These are phyloP conservation scores for Antechinus flavipes DNA, from an alignment of 2,113 vertebrate species.

Conservation along the genomic window DNA sequence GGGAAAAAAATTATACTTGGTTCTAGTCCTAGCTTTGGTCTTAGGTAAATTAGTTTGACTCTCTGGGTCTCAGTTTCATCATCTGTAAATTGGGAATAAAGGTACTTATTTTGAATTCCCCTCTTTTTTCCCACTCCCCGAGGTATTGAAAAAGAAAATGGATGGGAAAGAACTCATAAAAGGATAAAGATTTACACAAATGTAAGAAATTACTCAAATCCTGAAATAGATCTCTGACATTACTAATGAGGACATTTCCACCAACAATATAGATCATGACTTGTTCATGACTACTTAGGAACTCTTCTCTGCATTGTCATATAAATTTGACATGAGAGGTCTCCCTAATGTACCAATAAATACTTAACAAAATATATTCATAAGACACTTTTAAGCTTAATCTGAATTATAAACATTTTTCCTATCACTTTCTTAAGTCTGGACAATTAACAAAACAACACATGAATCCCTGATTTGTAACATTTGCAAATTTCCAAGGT, in stretches of 20 bases:
- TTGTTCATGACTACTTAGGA: not conserved
- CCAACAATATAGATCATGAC: not conserved
- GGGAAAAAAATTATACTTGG: not conserved
- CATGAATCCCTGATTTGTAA: not conserved
- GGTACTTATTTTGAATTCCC: not conserved
- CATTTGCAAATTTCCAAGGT: not conserved
- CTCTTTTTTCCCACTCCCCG: not conserved
- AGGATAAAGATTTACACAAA: not conserved
- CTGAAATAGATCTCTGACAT: not conserved
- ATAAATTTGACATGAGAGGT: not conserved
- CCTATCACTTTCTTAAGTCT: not conserved
- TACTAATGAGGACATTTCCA: not conserved
- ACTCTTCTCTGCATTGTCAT: not conserved
- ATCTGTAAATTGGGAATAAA: not conserved
- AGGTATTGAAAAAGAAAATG: not conserved
- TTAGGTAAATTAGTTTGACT: not conserved
- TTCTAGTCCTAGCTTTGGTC: not conserved
- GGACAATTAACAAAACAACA: not conserved
- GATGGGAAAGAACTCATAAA: not conserved
- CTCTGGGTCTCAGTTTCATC: not conserved
- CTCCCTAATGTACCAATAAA: not conserved
- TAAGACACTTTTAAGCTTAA: not conserved
- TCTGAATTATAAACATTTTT: no score
- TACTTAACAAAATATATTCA: not conserved
- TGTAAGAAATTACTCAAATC: not conserved